A percentile compares a stretch with the other conserved stretches of the same genome.
Conservation (phyloP, 1,140 invertebrate species). For the Aphaenogaster ashmeadi region DNA sequence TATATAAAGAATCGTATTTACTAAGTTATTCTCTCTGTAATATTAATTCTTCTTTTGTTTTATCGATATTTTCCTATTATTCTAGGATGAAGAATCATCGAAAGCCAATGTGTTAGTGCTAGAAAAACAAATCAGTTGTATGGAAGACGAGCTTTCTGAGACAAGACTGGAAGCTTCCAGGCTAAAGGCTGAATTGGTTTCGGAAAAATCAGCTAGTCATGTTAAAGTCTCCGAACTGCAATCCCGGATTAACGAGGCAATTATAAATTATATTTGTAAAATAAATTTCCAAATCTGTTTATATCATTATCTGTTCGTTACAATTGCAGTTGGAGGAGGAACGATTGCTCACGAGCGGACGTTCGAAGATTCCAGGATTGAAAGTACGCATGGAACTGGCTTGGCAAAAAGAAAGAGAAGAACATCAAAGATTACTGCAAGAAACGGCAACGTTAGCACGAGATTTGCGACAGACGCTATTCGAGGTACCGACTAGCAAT, state of each 20-base stretch:
- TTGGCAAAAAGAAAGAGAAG: slow-evolving; percentile 98
- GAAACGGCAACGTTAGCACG: slow-evolving; percentile 96
- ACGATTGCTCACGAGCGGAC: slow-evolving; percentile 91
- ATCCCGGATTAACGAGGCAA: slow-evolving; percentile 96
- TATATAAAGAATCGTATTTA: neutral
- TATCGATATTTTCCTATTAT: slow-evolving; percentile 16
- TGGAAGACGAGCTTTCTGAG: slow-evolving; percentile 96
- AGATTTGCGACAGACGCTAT: slow-evolving; percentile 95
- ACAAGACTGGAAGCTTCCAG: slow-evolving; percentile 93
- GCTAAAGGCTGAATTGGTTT: slow-evolving; percentile 95
- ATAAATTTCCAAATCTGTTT: slow-evolving; percentile 23
- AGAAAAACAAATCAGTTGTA: slow-evolving; percentile 93
- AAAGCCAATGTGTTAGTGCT: slow-evolving; percentile 89
- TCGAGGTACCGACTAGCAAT: slow-evolving; percentile 89
- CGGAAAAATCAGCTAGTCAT: slow-evolving; percentile 95
- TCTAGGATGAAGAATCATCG: slow-evolving; percentile 86
- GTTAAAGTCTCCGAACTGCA: slow-evolving; percentile 96
- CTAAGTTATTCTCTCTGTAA: neutral
- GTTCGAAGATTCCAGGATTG: slow-evolving; percentile 94
- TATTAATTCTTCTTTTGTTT: neutral
- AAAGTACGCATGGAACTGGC: slow-evolving; percentile 96
- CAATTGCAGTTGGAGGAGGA: slow-evolving; percentile 92
- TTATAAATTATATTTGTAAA: neutral
- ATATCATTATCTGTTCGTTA: neutral
- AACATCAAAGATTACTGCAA: slow-evolving; percentile 95